Base-by-base conservation (phyloP, 92 coral and sea anemone species). In the Umimayanthus chanpuru region DNA sequence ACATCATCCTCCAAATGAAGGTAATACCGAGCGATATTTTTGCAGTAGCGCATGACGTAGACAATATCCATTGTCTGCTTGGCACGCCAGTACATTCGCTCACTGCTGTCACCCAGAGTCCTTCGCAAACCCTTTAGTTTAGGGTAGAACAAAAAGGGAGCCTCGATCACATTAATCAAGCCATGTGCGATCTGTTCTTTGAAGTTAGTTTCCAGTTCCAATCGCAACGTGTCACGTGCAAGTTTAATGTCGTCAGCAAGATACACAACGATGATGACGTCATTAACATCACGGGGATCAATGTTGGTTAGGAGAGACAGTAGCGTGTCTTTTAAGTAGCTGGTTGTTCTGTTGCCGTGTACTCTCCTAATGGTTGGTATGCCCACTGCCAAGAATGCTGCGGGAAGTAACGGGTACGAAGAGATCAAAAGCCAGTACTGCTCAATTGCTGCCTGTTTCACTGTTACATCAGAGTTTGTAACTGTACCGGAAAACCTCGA, bases 1-100 rank as follows among this genome's bases (percentile, higher is more conserved):
- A 97, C 95, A 89, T 97, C 99, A 70, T 97, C 99, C 80, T 97
- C 99, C 64, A 97, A 88, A 21, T 97, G 99, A 38, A 97, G 77
- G 66, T 97, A 97, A 75, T 94, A 95, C 29, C 90, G 87, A 2
- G 98, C 91, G 9, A 97, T 82, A 32, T 86, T 91, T 39, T 95
- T 90, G 53, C 96, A 81, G 89, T 95, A 97, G 64, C 91, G 89
- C 89, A 97, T 91, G 50, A 97, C 73, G 65, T 94, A 97, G 2
- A 88, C 94, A 47, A 95, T 91, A 38, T 97, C 99, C 73, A 97
- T 91, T 66, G 84, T 76, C 44, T 97, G 99, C 67, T 97, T 97
- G 0, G 99, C 92, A 2, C 99, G 98, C 99, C 99, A 97, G 71
- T 79, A 92, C 91, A 97, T 90, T 80, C 97, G 79, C 38, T 90